A percentile compares a stretch with the other conserved stretches of the same genome.
Conservation (phyloP, 2,113 vertebrate species). For the Nothobranchius kuhntae region DNA sequence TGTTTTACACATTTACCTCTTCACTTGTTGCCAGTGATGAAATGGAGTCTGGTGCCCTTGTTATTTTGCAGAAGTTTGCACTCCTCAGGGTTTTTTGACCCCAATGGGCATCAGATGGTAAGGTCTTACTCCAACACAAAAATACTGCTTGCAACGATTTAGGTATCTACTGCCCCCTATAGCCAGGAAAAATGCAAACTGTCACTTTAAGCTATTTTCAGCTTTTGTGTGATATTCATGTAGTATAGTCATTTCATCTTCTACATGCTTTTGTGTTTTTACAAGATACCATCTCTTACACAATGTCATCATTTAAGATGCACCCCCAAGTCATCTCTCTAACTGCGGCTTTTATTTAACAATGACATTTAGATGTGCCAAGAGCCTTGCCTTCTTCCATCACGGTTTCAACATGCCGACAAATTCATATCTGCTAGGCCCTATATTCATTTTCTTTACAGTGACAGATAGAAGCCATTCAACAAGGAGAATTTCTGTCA, state of each 20-base stretch:
- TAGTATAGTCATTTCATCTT: conserved; percentile 17
- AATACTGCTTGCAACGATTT: no score
- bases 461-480: conserved; percentile 26
- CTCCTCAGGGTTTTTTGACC: no score
- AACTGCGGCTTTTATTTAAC: conserved; percentile 53
- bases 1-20: no score
- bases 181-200: no score
- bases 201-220: conserved; percentile 3
- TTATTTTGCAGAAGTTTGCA: no score
- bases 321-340: conserved; percentile 62
- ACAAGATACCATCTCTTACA: conserved; percentile 44
- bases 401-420: conserved; percentile 32
- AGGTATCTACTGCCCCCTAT: no score
- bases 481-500: conserved; percentile 3
- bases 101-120: no score
- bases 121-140: no score
- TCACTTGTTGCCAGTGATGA: no score
- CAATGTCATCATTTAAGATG: conserved; percentile 59
- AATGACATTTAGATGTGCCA: conserved; percentile 75
- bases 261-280: conserved; percentile 28
- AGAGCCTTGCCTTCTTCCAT: conserved; percentile 46
- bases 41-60: no score
- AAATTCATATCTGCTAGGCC: conserved; percentile 40
- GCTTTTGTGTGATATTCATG: background rate
- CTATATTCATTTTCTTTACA: conserved; percentile 31